Conservation (phyloP, 2,888 invertebrate species). For the Napeogenes inachia region DNA sequence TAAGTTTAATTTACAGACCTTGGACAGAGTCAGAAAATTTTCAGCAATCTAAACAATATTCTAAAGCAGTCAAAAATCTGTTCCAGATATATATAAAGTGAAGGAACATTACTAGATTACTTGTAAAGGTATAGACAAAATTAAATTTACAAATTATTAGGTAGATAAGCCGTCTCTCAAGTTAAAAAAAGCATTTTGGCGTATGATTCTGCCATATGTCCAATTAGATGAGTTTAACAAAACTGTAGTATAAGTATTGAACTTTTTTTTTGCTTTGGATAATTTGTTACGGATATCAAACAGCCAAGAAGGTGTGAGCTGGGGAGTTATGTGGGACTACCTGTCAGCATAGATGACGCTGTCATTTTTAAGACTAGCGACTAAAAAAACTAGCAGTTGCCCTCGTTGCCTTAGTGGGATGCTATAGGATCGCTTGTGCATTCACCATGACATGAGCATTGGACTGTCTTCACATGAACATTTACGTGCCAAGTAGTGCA, state of each 20-base stretch:
- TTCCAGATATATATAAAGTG: neutral
- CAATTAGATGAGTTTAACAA: slow-evolving; percentile 40
- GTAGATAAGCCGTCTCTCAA: slow-evolving; percentile 34
- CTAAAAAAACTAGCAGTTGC: too few relatives aligned
- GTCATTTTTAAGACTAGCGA: too few relatives aligned
- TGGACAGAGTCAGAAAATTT: too few relatives aligned
- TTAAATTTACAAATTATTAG: slow-evolving; percentile 36
- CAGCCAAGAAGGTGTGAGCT: too few relatives aligned
- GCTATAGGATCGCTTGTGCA: too few relatives aligned
- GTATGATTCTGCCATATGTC: slow-evolving; percentile 43
- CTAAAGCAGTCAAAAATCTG: neutral
- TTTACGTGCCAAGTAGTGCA: slow-evolving; percentile 71
- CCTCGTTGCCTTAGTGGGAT: too few relatives aligned
- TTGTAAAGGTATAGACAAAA: neutral
- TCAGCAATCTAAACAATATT: neutral
- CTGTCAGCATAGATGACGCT: too few relatives aligned
- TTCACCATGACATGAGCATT: slow-evolving; percentile 32
- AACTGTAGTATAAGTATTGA: slow-evolving; percentile 40
- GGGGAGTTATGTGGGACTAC: too few relatives aligned
- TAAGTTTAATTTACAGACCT: too few relatives aligned
- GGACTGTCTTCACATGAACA: slow-evolving; percentile 79
- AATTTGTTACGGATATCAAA: too few relatives aligned
- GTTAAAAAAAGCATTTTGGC: slow-evolving; percentile 46
- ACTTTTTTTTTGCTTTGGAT: too few relatives aligned
- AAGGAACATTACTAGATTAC: slow-evolving; percentile 24